Conservation (phyloP, 1,140 invertebrate species). For the Pseudomyrmex cubaensis region DNA sequence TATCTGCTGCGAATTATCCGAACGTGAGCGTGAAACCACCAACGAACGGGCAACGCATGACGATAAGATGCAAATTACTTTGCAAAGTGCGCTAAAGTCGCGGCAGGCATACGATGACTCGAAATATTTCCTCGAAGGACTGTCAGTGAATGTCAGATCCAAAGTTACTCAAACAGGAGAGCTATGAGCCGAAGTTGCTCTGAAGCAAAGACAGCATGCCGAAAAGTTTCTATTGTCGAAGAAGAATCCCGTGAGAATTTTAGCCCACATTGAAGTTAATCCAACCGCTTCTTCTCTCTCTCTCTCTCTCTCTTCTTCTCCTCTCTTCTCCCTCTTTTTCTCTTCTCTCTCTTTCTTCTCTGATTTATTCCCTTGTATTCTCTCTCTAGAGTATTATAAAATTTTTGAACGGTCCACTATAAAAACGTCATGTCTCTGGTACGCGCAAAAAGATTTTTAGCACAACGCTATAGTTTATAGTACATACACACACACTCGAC, state of each 20-base stretch:
- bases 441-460: constrained; percentile 12
- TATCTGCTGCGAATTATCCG: constrained; percentile 31
- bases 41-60: constrained; percentile 16
- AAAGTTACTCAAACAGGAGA: constrained; percentile 6
- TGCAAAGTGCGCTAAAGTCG: background rate
- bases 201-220: background rate
- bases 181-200: constrained; percentile 1
- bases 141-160: background rate
- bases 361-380: too few relatives aligned
- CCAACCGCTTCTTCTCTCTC: background rate
- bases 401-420: constrained; percentile 31
- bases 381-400: background rate
- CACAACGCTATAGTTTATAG: constrained; percentile 5
- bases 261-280: background rate
- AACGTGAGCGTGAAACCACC: background rate
- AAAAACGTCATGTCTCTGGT: constrained; percentile 39
- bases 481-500: constrained; percentile 15
- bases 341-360: too few relatives aligned
- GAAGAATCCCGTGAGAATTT: constrained; percentile 11
- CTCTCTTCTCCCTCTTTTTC: too few relatives aligned
- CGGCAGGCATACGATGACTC: background rate
- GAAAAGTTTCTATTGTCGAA: constrained; percentile 11
- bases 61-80: constrained; percentile 49
- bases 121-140: background rate
- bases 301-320: too few relatives aligned